A percentile compares a stretch with the other conserved stretches of the same genome.
Evolutionary conservation across 2,888 invertebrate species (phyloP).

Genomic region (Chironomus tentans): DNA sequence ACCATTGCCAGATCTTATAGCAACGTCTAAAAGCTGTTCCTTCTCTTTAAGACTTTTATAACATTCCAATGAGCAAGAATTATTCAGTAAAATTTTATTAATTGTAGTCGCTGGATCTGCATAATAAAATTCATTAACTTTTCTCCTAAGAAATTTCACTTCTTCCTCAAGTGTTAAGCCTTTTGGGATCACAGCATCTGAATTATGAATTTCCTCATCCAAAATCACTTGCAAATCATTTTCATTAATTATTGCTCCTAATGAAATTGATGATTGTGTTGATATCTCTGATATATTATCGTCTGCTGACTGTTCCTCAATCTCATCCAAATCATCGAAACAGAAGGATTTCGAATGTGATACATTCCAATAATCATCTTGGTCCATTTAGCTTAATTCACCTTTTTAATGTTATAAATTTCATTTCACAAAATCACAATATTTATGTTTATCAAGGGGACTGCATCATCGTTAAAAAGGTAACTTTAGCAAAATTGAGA

Average conservation of each 20-base stretch:
- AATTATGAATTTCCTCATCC: constrained; percentile 47
- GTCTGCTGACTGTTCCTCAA: constrained; percentile 43
- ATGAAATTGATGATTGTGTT: constrained; percentile 36
- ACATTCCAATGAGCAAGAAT: constrained; percentile 44
- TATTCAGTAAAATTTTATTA: constrained; percentile 44
- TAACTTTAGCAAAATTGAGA: too few relatives aligned
- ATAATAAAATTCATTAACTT: constrained; percentile 32
- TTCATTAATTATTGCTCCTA: constrained; percentile 38
- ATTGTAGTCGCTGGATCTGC: constrained; percentile 36
- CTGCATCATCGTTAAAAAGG: too few relatives aligned
- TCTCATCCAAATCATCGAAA: constrained; percentile 60
- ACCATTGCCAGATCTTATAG: constrained; percentile 63
- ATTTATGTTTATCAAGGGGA: too few relatives aligned
- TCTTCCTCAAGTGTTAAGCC: constrained; percentile 41
- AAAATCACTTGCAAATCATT: constrained; percentile 38
- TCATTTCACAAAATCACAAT: too few relatives aligned
- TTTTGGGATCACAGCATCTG: constrained; percentile 39
- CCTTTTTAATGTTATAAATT: neutral
- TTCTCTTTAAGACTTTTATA: constrained; percentile 58
- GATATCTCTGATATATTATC: constrained; percentile 40
- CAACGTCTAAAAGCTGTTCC: constrained; percentile 59
- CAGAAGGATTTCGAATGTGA: constrained; percentile 62
- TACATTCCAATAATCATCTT: constrained; percentile 72
- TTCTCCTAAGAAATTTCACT: constrained; percentile 36
- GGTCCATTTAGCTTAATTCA: constrained; percentile 38